Evolutionary conservation across 1,140 invertebrate genomes (phyloP), one percentile per base, ranked within the genome.

Genomic region (Drosophila sechellia): DNA sequence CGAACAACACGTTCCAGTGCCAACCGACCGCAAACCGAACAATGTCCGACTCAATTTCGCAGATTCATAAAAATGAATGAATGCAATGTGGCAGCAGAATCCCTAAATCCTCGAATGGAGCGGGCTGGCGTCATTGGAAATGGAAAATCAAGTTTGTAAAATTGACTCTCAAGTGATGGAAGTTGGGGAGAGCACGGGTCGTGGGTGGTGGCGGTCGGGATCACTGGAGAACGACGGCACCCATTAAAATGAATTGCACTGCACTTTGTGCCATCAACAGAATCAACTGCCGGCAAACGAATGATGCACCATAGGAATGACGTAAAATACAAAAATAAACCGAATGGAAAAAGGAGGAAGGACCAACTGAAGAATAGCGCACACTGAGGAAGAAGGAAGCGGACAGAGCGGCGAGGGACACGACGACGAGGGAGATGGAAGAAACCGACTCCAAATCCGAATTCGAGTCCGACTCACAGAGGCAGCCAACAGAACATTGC

Each of bases 201-300:
- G 17, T 43, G 54, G 39, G 22, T 8, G n/a, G 8, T 42, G 20
- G 43, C n/a, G 34, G 34, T 22, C 17, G 53, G 15, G 37, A 59
- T 42, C 59, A 22, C 37, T 61, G 25, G 71, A 76, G 46, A 49
- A 86, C 61, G 73, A 52, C 55, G 74, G 75, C 65, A 46, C 52
- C 81, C 79, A 90, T 90, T 90, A 90, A 90, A 90, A 90, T 90
- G 86, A 90, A 90, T 90, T 90, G 86, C 86, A 77, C 86, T 90
- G 86, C 86, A 90, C 83, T 90, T 90, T 90, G 86, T 90, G 86
- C 86, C 86, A 90, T 90, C 86, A 90, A 90, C 86, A 90, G 86
- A 84, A 87, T 84, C 83, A 87, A 87, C 83, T 89, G 63, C 76
- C 76, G 79, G 65, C 79, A 58, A 81, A 80, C 81, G 81, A 78